Evolutionary conservation across 2,797 vertebrate genomes (phyloP), one percentile per base, ranked within the genome.

Genomic region (Molossus alvarezi): DNA sequence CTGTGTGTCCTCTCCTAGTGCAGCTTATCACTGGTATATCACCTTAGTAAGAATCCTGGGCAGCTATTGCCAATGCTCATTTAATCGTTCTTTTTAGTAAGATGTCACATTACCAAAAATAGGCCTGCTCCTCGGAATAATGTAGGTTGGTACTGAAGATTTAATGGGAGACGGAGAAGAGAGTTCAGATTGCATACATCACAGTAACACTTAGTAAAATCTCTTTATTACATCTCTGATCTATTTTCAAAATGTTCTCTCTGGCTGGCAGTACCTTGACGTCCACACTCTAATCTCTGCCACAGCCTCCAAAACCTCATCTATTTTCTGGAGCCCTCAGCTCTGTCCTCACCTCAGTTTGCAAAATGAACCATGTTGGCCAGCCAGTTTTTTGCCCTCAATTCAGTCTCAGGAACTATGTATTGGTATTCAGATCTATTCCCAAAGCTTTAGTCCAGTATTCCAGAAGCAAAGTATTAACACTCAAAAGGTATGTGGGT

Each of bases 151-250:
- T 67, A 80, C 77, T 73, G 29, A 88, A 83, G 33, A 80, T 64
- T 81, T 58, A 89, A 81, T 91, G 60, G 21, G 13, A 27, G 88
- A 88, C 62, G 33, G 64, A 76, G 45, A 48, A 77, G 5, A 57
- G 53, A 72, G 15, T 84, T 93, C 90, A 80, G 20, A 53, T 84
- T 62, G 82, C 15, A 73, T 75, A 62, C 58, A 65, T 23, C 60
- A 64, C 29, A 80, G 37, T 73, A 84, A 84, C 79, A 37, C 23
- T 48, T 87, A 77, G 58, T 79, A 77, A 72, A 90, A 82, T 79
- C 37, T 77, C 57, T 72, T 23, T 62, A 67, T 55, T 86, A 62
- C 8, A n/a, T 71, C 10, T 67, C 55, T 82, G 25, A 91, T 88
- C 41, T 64, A 27, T 84, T 84, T 88, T 45, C 9, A 21, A 23